phyloP scores from a whole-genome alignment of 30 jellyfish, hydroid and myxozoan genomes.

The Hydractinia symbiolongicarpus region DNA sequence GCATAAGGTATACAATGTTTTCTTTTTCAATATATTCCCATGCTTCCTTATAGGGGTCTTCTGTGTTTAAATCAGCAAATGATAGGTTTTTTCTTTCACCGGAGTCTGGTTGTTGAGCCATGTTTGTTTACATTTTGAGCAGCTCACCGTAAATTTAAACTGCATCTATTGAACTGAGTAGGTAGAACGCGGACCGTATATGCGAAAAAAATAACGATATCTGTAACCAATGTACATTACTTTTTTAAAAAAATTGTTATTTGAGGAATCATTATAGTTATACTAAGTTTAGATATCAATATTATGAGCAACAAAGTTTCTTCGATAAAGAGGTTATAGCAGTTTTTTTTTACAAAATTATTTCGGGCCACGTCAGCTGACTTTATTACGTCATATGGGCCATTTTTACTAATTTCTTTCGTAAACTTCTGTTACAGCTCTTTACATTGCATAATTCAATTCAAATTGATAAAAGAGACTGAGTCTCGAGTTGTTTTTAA shows the following conservation, averaged over 20 bases:
- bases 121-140: background rate
- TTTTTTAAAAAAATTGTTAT: background rate
- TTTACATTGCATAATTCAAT: background rate
- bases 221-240: background rate
- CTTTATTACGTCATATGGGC: background rate
- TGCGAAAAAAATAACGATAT: background rate
- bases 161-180: background rate
- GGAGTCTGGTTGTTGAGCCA: background rate
- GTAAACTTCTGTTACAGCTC: constrained; percentile 1
- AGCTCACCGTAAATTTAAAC: background rate
- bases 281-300: background rate
- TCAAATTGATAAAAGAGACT: background rate
- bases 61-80: background rate
- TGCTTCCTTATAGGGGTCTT: constrained; percentile 22
- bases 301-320: background rate
- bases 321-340: background rate
- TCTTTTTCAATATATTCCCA: constrained; percentile 20
- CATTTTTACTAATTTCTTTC: background rate
- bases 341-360: background rate
- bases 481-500: background rate
- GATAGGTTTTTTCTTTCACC: background rate
- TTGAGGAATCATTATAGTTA: too few relatives aligned
- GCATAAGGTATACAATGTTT: constrained; percentile 4
- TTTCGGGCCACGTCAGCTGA: constrained; percentile 26
- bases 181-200: background rate